A percentile compares a stretch with the other conserved stretches of the same genome.
Evolutionary conservation across 2,113 vertebrate species (phyloP).

Genomic region (Phoenicopterus ruber): DNA sequence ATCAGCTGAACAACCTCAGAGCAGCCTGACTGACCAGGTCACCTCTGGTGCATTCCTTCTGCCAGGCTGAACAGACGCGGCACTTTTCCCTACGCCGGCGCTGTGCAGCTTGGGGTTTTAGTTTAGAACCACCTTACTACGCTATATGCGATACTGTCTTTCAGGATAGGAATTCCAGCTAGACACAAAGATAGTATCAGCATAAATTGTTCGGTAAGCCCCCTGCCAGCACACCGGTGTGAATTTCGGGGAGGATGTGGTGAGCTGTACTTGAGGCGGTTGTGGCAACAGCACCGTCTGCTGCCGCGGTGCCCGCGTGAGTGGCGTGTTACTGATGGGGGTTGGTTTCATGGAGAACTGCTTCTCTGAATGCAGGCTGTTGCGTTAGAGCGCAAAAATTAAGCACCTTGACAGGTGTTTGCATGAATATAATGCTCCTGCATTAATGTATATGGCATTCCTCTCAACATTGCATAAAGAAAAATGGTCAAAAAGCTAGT

Average conservation of each 20-base stretch:
- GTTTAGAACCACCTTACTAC: not conserved
- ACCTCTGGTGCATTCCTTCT: not conserved
- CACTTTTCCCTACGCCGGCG: not conserved
- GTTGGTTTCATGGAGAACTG: not conserved
- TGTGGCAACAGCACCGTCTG: not conserved
- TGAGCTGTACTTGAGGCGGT: rapidly evolving
- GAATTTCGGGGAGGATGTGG: too few species aligned
- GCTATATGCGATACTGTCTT: not conserved
- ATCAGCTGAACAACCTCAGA: not conserved
- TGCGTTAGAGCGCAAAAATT: not conserved
- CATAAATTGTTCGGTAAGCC: not conserved
- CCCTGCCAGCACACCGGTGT: rapidly evolving
- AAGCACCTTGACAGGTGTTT: not conserved
- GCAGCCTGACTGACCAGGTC: not conserved
- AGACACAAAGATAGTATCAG: not conserved
- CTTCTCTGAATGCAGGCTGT: not conserved
- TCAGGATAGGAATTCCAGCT: not conserved
- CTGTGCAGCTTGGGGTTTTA: not conserved
- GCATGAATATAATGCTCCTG: not conserved
- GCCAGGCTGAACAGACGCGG: rapidly evolving
- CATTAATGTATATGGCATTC: not conserved
- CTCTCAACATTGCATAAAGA: not conserved
- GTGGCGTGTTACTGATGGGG: not conserved
- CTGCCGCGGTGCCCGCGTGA: not conserved
- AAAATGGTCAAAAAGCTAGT: not conserved